These are phyloP conservation scores for Tachystola acroxantha DNA, from an alignment of 2,888 invertebrate genomes.

Conservation along the genomic window DNA sequence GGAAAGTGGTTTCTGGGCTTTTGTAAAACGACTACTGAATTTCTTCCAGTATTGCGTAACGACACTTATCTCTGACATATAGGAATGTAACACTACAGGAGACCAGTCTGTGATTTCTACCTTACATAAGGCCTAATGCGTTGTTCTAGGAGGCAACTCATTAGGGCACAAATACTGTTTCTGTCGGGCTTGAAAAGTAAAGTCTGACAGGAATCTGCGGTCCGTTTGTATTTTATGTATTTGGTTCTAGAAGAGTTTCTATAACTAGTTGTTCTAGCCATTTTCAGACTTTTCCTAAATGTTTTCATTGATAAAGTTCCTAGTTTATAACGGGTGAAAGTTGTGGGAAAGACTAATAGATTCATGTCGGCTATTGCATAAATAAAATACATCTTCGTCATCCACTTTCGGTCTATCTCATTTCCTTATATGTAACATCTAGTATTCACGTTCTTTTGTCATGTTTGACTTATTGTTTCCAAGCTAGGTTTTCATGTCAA, in stretches of 20 bases:
- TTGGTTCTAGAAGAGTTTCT: no score
- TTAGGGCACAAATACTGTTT: no score
- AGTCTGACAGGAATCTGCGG: no score
- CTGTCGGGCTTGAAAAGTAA: no score
- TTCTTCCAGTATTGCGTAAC: constrained; percentile 20
- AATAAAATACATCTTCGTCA: constrained; percentile 6
- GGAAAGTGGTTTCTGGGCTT: constrained; percentile 36
- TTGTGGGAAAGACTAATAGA: constrained; percentile 15
- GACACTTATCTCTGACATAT: constrained; percentile 12
- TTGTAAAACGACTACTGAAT: constrained; percentile 21
- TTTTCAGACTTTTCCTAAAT: no score
- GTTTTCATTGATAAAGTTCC: no score
- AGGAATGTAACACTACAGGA: no score
- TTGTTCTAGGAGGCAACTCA: no score
- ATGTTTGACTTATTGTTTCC: constrained; percentile 10
- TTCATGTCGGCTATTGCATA: constrained; percentile 9
- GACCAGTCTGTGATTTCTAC: no score
- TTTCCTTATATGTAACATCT: constrained; percentile 9
- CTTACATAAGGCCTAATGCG: no score
- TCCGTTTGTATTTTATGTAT: no score
- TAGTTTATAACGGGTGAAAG: constrained; percentile 25
- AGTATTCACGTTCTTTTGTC: constrained; percentile 12
- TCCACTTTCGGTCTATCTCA: constrained; percentile 7
- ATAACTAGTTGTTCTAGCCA: no score
- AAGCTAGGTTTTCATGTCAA: constrained; percentile 12